A percentile compares a stretch with the other conserved stretches of the same genome.
These are phyloP conservation scores for Caenorhabditis becei DNA, from an alignment of 2,888 invertebrate genomes.

Conservation along the genomic window DNA sequence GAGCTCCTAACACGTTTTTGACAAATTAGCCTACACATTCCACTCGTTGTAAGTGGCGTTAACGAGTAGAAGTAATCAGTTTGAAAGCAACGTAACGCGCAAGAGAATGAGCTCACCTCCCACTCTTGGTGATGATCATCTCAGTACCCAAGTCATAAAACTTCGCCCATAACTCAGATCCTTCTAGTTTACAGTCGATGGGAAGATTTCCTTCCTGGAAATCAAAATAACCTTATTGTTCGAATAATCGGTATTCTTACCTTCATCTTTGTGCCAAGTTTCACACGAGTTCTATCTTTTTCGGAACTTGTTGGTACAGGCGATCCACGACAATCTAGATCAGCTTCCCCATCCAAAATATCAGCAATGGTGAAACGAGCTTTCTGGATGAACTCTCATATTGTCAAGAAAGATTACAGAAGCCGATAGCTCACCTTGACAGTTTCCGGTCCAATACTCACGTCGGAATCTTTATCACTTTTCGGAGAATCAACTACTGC, in stretches of 20 bases:
- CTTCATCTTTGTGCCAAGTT: constrained; percentile 45
- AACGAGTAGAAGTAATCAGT: constrained; percentile 47
- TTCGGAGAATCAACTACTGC: constrained; percentile 1
- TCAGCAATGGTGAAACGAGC: constrained; percentile 56
- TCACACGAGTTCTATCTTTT: constrained; percentile 20
- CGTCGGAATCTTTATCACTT: constrained; percentile 6
- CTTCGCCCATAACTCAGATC: constrained; percentile 98
- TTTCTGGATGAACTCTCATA: constrained; percentile 38
- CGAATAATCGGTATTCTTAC: neutral
- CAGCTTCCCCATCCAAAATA: constrained; percentile 46
- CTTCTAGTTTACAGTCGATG: constrained; percentile 92
- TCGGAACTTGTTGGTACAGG: constrained; percentile 17
- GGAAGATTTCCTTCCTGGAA: constrained; percentile 62
- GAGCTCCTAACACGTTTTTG: constrained; percentile 29
- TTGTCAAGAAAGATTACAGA: neutral
- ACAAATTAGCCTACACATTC: constrained; percentile 30
- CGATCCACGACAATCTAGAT: constrained; percentile 15
- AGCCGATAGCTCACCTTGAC: constrained; percentile 29
- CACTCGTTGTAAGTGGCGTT: constrained; percentile 1
- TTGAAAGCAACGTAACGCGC: constrained; percentile 28
- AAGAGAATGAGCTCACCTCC: constrained; percentile 86
- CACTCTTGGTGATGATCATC: constrained; percentile 98
- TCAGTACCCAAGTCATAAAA: constrained; percentile 92
- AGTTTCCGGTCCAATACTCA: neutral
- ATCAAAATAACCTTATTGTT: neutral